Evolutionary conservation across 2,797 vertebrate species (phyloP).

Genomic region (Rhyacichthys aspro): DNA sequence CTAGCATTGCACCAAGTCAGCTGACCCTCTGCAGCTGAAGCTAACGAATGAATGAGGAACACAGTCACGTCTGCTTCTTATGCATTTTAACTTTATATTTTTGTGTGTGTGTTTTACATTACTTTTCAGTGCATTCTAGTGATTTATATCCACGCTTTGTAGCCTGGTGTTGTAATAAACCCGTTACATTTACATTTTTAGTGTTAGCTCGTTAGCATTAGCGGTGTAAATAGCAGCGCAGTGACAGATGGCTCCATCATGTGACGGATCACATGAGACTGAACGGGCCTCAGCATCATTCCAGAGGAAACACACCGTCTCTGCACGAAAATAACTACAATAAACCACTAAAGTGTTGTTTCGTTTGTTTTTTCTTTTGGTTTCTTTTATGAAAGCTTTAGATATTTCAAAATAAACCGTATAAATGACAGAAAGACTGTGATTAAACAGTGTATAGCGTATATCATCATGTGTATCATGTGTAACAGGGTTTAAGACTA

Average conservation of each 20-base stretch:
- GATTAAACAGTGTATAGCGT: no score
- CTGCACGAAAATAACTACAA: no score
- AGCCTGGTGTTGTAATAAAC: constrained; percentile 14
- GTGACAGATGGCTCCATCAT: background rate
- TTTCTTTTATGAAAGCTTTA: no score
- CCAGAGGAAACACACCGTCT: no score
- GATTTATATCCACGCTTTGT: constrained; percentile 3
- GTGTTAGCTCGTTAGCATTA: background rate
- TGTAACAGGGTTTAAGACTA: no score
- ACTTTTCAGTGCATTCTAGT: background rate
- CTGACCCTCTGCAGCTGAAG: constrained; percentile 13
- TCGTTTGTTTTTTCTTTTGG: no score
- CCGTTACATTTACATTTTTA: background rate
- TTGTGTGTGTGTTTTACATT: no score
- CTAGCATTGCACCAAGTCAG: constrained; percentile 13
- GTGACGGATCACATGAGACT: constrained; percentile 10
- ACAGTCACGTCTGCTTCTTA: accelerated
- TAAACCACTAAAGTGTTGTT: no score
- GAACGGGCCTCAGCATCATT: background rate
- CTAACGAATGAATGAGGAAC: constrained; percentile 5
- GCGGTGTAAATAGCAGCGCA: no score
- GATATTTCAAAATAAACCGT: no score
- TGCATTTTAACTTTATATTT: background rate
- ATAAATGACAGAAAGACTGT: no score
- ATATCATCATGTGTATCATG: no score